Evolutionary conservation across 2,888 invertebrate species (phyloP).

Genomic region (Hipparchia semele): DNA sequence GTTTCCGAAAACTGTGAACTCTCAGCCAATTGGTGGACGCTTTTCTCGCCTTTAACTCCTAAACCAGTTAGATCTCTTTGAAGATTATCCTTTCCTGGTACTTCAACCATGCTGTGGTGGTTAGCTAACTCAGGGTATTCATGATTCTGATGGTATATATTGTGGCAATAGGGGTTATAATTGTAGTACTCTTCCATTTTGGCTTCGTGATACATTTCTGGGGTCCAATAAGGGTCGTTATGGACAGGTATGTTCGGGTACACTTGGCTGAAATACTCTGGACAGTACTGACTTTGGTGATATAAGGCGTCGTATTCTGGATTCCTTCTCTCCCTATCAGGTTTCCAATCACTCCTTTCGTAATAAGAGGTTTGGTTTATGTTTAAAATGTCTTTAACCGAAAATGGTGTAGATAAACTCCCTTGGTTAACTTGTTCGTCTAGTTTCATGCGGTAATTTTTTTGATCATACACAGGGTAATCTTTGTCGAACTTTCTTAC

Average conservation of each 20-base stretch:
- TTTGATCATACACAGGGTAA: slow-evolving; percentile 45
- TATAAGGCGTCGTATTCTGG: slow-evolving; percentile 62
- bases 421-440: slow-evolving; percentile 55
- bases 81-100: slow-evolving; percentile 48
- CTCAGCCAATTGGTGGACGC: slow-evolving; percentile 34
- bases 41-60: slow-evolving; percentile 41
- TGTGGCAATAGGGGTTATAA: slow-evolving; percentile 69
- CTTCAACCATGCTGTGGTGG: slow-evolving; percentile 47
- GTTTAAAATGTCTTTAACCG: slow-evolving; percentile 73
- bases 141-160: slow-evolving; percentile 65
- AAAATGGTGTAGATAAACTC: slow-evolving; percentile 67
- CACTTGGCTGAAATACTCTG: slow-evolving; percentile 64
- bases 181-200: slow-evolving; percentile 71
- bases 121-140: slow-evolving; percentile 54
- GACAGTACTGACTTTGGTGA: slow-evolving; percentile 61
- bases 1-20: slow-evolving; percentile 40
- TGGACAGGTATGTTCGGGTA: slow-evolving; percentile 65
- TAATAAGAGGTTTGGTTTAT: slow-evolving; percentile 64
- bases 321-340: slow-evolving; percentile 58
- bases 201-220: slow-evolving; percentile 64
- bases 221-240: slow-evolving; percentile 68
- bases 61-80: slow-evolving; percentile 41
- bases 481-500: slow-evolving; percentile 53
- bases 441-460: slow-evolving; percentile 56
- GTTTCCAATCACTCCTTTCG: slow-evolving; percentile 70